Base-by-base conservation (phyloP, 2,113 vertebrate genomes). In the Acanthochromis polyacanthus region DNA sequence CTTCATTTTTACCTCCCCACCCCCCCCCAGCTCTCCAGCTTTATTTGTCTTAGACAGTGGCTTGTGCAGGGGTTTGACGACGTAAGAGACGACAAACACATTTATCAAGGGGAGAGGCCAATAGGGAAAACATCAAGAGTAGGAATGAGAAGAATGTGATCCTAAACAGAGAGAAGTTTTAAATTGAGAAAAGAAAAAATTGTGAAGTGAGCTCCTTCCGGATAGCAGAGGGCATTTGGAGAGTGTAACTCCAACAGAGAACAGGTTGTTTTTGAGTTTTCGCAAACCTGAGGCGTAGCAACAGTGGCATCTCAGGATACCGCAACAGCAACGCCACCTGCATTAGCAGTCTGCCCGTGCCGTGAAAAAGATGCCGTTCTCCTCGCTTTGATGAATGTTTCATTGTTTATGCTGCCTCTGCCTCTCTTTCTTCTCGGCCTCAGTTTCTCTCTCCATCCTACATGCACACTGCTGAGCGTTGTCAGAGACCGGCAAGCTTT, bases 331-430 rank as follows among this genome's bases (percentile, higher is more conserved):
- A 66, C 51, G 67, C 81, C 84, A 83, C 84, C 75, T 80, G 80
- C 72, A 76, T 88, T 58, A 82, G 82, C 84, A 88, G 84, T 82
- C 82, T 36, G 68, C 71, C 57, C 23, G 56, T 28, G 66, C 57
- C 28, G 45, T 32, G 2, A 38, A 15, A 57, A 69, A 66, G 71
- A 71, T 23, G 45, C 58, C n/a, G 19, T n/a, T 3, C 65, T 20
- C 58, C 71, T 45, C 38, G 4, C 78, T 88, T 84, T 90, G 87
- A 88, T 88, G 74, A 88, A 91, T 90, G 84, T 90, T 85, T 90
- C 75, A 88, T 87, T 80, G 78, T 87, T 81, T 75, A 66, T 63
- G 48, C 74, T 43, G 36, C 84, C 78, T 85, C 56, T 9, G 14
- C 81, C 78, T 85, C 55, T 45, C 36, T 74, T 59, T 69, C 56